Conservation (phyloP, 2,888 invertebrate genomes). For the Parascotia fuliginaria region DNA sequence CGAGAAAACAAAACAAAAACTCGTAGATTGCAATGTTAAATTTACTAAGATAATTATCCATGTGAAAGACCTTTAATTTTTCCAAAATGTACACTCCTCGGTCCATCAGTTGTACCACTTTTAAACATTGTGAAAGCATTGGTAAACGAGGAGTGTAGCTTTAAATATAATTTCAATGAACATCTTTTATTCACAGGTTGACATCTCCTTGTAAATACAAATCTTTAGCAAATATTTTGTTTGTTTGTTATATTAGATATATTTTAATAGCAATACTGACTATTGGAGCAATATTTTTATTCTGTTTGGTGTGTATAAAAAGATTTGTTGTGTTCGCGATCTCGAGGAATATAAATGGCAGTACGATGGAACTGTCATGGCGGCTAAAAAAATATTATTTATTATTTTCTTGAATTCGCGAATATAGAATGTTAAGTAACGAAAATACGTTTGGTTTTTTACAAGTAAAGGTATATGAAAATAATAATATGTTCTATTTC, state of each 20-base stretch:
- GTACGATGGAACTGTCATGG: background rate
- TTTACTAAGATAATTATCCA: too few relatives aligned
- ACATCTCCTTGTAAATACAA: slow-evolving; percentile 34
- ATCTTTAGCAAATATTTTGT: slow-evolving; percentile 21
- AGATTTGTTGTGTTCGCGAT: background rate
- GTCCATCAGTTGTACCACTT: too few relatives aligned
- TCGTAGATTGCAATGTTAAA: too few relatives aligned
- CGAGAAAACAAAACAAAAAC: too few relatives aligned
- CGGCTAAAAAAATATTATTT: background rate
- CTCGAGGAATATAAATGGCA: background rate
- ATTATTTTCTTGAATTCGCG: background rate
- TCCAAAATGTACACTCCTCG: too few relatives aligned
- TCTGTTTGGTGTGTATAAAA: slow-evolving; percentile 5
- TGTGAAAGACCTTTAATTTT: too few relatives aligned
- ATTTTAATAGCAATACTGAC: slow-evolving; percentile 6
- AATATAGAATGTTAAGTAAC: background rate
- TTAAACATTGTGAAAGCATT: too few relatives aligned
- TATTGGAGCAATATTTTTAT: slow-evolving; percentile 12
- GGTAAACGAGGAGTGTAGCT: too few relatives aligned
- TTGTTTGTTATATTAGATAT: slow-evolving; percentile 4
- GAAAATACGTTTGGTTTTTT: background rate
- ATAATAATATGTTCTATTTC: too few relatives aligned
- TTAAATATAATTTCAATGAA: too few relatives aligned
- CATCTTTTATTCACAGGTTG: slow-evolving; percentile 22
- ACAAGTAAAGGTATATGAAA: background rate